Evolutionary conservation across 1,140 invertebrate species (phyloP), one percentile per base, ranked within the genome.

Genomic region (Conopomorpha cramerella): DNA sequence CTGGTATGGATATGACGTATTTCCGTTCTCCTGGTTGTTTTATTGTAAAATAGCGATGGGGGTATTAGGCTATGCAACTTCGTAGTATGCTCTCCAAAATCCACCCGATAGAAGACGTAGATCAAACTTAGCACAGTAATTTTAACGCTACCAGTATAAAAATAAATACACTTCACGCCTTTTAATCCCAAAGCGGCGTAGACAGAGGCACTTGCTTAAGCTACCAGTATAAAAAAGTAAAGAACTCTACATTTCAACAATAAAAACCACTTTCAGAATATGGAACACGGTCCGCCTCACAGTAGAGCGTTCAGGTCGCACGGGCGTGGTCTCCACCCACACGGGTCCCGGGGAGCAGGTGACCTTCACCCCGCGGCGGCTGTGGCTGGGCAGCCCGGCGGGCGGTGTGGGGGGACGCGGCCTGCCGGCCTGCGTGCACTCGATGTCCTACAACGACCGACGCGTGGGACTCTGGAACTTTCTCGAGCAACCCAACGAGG

Each of bases 401-500:
- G n/a, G n/a, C n/a, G n/a, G n/a, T n/a, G n/a, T n/a, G n/a, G 76
- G 55, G 4, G 66, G 62, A 1, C 41, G 58, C 0, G 86, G 84
- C 1, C 62, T 89, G 3, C 79, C 83, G 13, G 92, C 90, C 0
- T 95, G 93, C 38, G 77, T 96, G 3, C 79, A 93, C 61, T 84
- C 90, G 42, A 71, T 95, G 0, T 80, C 81, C 39, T 72, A 93
- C 1, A 91, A 96, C 66, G 87, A 86, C 3, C 81, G 85, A 17
- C 84, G 82, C 0, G 73, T 97, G 29, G 94, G 95, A 0, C 76
- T 97, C 0, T 97, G 92, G 91, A 92, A 96, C 68, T 97, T 95
- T 57, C 31, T 49, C 3, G 44, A 51, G 3, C 72, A 77, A 81
- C 85, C 38, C 64, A 56, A 43, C 79, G 80, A 38, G 1, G 54